These are phyloP conservation scores for Aphidius colemani DNA, from an alignment of 2,888 invertebrate genomes.

Conservation along the genomic window DNA sequence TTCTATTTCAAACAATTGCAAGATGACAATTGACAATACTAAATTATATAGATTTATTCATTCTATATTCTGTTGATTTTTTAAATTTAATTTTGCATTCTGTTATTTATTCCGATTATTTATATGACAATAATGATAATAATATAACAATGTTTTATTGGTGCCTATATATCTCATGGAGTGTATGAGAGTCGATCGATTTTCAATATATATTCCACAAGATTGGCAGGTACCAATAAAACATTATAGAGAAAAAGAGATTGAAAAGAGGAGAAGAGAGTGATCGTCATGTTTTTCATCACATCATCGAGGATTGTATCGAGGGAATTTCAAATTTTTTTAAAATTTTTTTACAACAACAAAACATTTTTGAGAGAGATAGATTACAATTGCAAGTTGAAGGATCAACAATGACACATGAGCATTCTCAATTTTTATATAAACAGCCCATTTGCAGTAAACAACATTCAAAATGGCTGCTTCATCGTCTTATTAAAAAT, in stretches of 20 bases:
- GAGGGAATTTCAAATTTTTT: constrained; percentile 34
- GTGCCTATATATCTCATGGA: too few species aligned
- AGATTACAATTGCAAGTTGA: constrained; percentile 18
- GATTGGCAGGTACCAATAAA: constrained; percentile 30
- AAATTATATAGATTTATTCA: too few species aligned
- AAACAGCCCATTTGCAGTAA: constrained; percentile 23
- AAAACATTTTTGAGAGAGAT: constrained; percentile 19
- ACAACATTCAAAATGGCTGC: constrained; percentile 14
- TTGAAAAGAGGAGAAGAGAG: neutral
- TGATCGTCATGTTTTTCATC: constrained; percentile 23
- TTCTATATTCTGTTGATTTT: too few species aligned
- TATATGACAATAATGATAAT: neutral
- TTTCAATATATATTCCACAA: constrained; percentile 27
- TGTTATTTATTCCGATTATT: constrained; percentile 10
- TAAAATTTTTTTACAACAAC: neutral
- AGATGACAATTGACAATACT: too few species aligned
- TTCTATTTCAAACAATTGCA: too few species aligned
- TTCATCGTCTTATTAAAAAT: too few species aligned
- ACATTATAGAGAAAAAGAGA: constrained; percentile 14
- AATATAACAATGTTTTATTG: too few species aligned
- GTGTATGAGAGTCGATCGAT: constrained; percentile 1
- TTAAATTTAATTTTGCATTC: constrained; percentile 7
- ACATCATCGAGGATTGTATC: constrained; percentile 32
- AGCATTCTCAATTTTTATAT: constrained; percentile 15
- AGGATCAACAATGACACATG: constrained; percentile 10